Conservation (phyloP, 2,113 vertebrate species). For the Vidua chalybeata region DNA sequence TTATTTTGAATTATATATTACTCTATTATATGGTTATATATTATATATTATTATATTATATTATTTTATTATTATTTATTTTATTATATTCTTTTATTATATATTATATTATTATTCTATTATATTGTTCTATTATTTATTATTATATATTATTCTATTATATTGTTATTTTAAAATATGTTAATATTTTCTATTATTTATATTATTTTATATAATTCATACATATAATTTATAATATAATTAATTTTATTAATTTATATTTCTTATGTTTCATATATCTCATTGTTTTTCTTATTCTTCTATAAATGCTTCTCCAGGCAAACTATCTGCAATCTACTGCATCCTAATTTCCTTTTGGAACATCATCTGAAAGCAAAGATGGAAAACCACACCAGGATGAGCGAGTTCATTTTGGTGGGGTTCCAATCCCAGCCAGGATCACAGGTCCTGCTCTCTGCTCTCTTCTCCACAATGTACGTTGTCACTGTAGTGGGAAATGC, state of each 20-base stretch:
- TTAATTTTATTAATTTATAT: neutral
- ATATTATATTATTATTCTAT: no score
- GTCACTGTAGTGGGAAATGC: slow-evolving; percentile 44
- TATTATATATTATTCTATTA: no score
- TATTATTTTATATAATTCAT: no score
- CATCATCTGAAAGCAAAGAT: neutral
- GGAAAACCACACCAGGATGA: slow-evolving; percentile 28
- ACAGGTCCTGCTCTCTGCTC: slow-evolving; percentile 26
- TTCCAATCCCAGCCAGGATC: neutral
- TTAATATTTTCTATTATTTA: no score
- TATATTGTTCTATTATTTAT: no score
- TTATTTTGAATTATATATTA: no score
- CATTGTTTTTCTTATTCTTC: neutral
- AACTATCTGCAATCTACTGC: neutral
- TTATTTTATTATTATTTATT: neutral
- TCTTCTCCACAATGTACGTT: slow-evolving; percentile 44
- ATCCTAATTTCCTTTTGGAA: neutral
- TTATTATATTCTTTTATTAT: neutral
- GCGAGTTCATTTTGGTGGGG: slow-evolving; percentile 50
- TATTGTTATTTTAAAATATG: no score
- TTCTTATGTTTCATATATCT: neutral
- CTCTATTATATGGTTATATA: neutral
- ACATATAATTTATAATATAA: neutral
- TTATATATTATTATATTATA: no score
- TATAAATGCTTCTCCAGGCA: neutral